These are phyloP conservation scores for Mesodorylaimus sp. DNA, from an alignment of 2,888 invertebrate species.

Conservation along the genomic window DNA sequence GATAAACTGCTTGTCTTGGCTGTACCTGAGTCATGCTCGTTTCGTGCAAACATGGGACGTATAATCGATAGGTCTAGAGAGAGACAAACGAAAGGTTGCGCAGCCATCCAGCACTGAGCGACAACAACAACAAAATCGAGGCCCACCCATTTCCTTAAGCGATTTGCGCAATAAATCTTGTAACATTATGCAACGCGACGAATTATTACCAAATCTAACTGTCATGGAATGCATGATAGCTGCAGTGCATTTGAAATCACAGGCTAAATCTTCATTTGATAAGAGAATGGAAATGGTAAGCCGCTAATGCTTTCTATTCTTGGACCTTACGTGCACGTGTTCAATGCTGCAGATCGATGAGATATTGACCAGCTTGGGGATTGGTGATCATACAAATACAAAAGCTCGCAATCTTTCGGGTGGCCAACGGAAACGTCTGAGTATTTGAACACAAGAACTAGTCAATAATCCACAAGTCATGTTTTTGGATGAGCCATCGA, in stretches of 20 bases:
- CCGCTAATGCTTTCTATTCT: no score
- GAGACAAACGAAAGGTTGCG: no score
- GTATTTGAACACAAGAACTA: slow-evolving; percentile 72
- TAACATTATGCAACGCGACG: slow-evolving; percentile 80
- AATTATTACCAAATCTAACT: slow-evolving; percentile 58
- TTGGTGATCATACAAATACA: slow-evolving; percentile 54
- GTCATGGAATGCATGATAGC: slow-evolving; percentile 68
- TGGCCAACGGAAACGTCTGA: slow-evolving; percentile 69
- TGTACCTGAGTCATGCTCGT: no score
- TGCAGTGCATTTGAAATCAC: slow-evolving; percentile 63
- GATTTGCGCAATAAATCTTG: slow-evolving; percentile 66
- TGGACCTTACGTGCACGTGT: no score
- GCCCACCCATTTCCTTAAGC: no score
- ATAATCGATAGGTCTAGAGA: no score
- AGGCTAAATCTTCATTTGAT: slow-evolving; percentile 46
- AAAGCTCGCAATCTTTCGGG: slow-evolving; percentile 59
- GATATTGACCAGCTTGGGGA: slow-evolving; percentile 61
- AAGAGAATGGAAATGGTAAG: slow-evolving; percentile 65
- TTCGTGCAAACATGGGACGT: no score
- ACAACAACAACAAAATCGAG: no score
- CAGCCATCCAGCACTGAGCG: no score
- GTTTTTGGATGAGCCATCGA: slow-evolving; percentile 85
- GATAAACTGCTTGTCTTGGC: no score
- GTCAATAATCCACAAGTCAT: slow-evolving; percentile 75
- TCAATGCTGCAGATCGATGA: slow-evolving; percentile 51